These are phyloP conservation scores for Sciurus niger DNA, from an alignment of 2,113 vertebrate species.

Conservation along the genomic window DNA sequence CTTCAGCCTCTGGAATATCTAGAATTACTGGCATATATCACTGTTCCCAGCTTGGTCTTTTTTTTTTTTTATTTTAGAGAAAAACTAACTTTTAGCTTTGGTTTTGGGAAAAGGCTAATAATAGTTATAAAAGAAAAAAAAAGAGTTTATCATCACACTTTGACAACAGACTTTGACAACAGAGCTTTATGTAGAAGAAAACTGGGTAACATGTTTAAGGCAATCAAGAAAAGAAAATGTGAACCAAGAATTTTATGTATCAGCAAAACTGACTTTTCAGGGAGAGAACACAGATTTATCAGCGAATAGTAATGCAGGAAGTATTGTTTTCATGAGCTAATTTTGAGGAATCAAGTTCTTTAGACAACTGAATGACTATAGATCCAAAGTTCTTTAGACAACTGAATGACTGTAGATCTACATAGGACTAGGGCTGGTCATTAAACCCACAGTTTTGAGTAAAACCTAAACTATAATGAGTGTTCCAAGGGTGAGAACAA, in stretches of 20 bases:
- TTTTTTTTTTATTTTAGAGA: too few relatives aligned
- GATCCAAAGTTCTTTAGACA: background rate
- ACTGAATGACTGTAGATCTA: background rate
- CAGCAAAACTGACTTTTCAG: background rate
- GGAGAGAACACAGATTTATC: background rate
- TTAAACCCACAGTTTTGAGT: background rate
- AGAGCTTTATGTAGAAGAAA: background rate
- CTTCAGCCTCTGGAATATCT: too few relatives aligned
- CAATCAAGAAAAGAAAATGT: background rate
- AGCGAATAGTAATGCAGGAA: background rate
- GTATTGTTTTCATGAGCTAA: background rate
- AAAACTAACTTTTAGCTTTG: conserved; percentile 13
- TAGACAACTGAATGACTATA: background rate
- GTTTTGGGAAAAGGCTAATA: background rate
- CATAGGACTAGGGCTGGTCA: background rate
- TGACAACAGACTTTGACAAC: background rate
- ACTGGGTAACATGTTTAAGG: background rate
- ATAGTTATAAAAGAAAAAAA: conserved; percentile 27
- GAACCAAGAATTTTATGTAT: conserved; percentile 23
- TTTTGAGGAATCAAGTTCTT: background rate
- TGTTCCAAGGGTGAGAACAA: background rate
- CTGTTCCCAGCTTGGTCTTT: too few relatives aligned
- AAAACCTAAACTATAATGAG: background rate
- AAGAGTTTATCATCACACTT: background rate
- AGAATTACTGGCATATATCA: too few relatives aligned